Conservation (phyloP, 2,797 vertebrate genomes). For the Chelidonichthys spinosus region DNA sequence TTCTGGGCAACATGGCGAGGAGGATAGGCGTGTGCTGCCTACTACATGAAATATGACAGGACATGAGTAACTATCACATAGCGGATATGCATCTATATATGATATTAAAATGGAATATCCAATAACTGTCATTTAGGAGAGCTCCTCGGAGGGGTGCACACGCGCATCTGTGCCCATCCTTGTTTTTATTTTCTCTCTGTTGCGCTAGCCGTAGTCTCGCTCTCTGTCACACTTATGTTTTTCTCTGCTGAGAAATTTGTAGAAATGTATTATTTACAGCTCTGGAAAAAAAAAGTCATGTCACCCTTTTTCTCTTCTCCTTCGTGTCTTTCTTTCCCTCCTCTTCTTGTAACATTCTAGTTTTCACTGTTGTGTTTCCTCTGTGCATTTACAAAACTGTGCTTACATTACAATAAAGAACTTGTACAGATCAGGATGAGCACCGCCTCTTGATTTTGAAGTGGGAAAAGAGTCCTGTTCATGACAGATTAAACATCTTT, state of each 20-base stretch:
- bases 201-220: conserved; percentile 73
- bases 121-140: conserved; percentile 71
- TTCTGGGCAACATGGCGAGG: conserved; percentile 26
- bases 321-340: conserved; percentile 78
- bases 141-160: conserved; percentile 46
- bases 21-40: conserved; percentile 49
- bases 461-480: not conserved
- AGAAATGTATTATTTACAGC: conserved; percentile 94
- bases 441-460: conserved; percentile 29
- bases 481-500: not conserved
- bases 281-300: conserved; percentile 75
- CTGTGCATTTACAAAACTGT: conserved; percentile 97
- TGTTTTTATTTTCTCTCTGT: conserved; percentile 68
- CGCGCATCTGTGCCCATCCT: conserved; percentile 61
- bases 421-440: conserved; percentile 91
- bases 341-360: conserved; percentile 86
- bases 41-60: conserved; percentile 70
- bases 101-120: conserved; percentile 75
- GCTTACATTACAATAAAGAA: conserved; percentile 95
- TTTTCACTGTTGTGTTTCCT: conserved; percentile 92
- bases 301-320: conserved; percentile 77
- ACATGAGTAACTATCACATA: conserved; percentile 74
- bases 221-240: conserved; percentile 58
- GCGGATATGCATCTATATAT: conserved; percentile 80
- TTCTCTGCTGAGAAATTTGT: conserved; percentile 86